Conservation (phyloP, 1,140 invertebrate species). For the Drosophila melanica region DNA sequence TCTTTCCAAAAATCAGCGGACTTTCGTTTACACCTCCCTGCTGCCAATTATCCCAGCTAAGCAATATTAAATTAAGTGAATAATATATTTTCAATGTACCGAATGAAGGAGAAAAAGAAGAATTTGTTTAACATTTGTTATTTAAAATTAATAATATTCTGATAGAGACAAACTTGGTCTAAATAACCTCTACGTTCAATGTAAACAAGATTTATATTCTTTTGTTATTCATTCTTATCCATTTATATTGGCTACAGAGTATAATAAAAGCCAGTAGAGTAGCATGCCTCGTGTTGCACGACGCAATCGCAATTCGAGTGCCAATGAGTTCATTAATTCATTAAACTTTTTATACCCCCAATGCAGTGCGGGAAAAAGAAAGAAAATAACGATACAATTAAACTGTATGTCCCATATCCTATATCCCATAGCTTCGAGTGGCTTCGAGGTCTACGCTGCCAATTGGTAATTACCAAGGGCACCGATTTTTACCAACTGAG, state of each 20-base stretch:
- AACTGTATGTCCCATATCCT: conserved; percentile 20
- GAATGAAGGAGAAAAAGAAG: not conserved
- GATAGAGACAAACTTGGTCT: too few relatives aligned
- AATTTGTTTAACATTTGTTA: too few relatives aligned
- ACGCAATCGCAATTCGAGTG: conserved; percentile 25
- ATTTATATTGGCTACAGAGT: not conserved
- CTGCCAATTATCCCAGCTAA: too few relatives aligned
- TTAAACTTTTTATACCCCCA: conserved; percentile 45
- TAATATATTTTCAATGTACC: too few relatives aligned
- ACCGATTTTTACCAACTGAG: not conserved
- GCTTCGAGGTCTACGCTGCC: not conserved
- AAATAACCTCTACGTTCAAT: too few relatives aligned
- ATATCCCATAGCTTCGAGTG: conserved; percentile 14
- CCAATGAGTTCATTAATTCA: conserved; percentile 54
- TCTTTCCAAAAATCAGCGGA: not conserved
- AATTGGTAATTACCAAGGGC: conserved; percentile 4
- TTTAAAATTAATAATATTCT: too few relatives aligned
- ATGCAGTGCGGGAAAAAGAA: conserved; percentile 6
- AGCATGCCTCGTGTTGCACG: not conserved
- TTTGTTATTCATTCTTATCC: too few relatives aligned
- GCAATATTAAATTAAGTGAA: too few relatives aligned
- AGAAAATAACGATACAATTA: conserved; percentile 23
- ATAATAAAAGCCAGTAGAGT: not conserved
- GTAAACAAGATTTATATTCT: too few relatives aligned
- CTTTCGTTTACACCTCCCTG: too few relatives aligned